Evolutionary conservation across 2,888 invertebrate species (phyloP), one percentile per base, ranked within the genome.

Genomic region (Allolobophora icterica): DNA sequence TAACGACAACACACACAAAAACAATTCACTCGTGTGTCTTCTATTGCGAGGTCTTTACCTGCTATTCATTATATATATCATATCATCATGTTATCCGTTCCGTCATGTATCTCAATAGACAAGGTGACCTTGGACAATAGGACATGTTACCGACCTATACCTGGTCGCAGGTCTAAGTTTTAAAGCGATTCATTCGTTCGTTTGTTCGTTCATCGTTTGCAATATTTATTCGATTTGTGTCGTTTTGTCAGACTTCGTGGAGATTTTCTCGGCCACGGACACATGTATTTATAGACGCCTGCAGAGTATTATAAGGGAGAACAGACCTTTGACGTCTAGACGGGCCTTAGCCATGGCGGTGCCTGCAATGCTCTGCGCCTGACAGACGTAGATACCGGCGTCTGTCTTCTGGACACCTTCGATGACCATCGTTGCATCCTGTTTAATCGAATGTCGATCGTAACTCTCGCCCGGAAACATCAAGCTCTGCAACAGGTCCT

Each of bases 371-470:
- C 97, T 98, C 93, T 99, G 96, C 34, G 93, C 93, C 84, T 92
- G 93, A 83, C 93, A 93, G n/a, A 92, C 84, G 90, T 93, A 93
- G 30, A 92, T 92, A 0, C 93, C 93, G 1, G 90, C 92, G 89
- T 93, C 93, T 45, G 91, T 90, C 87, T 91, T 91, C 35, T 89
- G 38, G 8, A 92, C 93, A 17, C 90, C 91, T 35, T 92, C 92
- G n/a, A 93, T 93, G 89, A 92, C 91, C 91, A 93, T 90, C 13
- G 92, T 91, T 19, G 93, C 93, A 30, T 93, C 94, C 97, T 97
- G 96, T 98, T 98, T 96, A 97, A 97, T 93, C 98, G 98, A 96
- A 97, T 97, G 95, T 97, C 97, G 98, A 96, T 93, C 96, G 95
- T 95, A 90, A 84, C 92, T 92, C 90, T 93, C 92, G 34, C 92